Evolutionary conservation across 2,888 invertebrate species (phyloP).

Genomic region (Philhelius pedissequus): DNA sequence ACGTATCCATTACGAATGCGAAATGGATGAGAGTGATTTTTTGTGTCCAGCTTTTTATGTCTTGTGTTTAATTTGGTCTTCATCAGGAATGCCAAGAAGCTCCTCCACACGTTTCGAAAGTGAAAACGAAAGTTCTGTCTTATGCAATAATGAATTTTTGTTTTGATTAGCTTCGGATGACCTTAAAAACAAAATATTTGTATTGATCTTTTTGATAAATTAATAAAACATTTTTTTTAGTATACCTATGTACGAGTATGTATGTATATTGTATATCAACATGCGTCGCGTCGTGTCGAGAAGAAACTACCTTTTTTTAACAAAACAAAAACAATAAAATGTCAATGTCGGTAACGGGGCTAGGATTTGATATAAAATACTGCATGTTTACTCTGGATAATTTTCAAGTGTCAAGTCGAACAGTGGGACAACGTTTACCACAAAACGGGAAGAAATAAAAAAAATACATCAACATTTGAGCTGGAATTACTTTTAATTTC

Average conservation of each 20-base stretch:
- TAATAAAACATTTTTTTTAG: background rate
- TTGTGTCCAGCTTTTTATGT: background rate
- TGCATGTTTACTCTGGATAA: no score
- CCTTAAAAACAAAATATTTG: constrained; percentile 20
- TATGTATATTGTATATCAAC: background rate
- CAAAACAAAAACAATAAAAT: no score
- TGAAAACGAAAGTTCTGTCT: constrained; percentile 63
- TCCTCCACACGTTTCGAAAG: constrained; percentile 49
- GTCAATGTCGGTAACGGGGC: no score
- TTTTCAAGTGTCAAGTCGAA: no score
- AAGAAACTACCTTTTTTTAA: background rate
- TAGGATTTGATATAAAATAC: no score
- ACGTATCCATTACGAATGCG: constrained; percentile 32
- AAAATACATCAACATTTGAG: no score
- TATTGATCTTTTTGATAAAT: constrained; percentile 17
- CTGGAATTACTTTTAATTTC: no score
- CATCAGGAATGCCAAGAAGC: constrained; percentile 33
- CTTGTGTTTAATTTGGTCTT: constrained; percentile 13
- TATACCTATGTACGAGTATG: no score
- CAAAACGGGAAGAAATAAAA: no score
- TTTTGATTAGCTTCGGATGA: background rate
- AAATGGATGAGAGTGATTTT: constrained; percentile 50
- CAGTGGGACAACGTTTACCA: no score
- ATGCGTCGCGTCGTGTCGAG: background rate
- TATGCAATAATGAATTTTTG: constrained; percentile 17